These are phyloP conservation scores for Polypedilum pembai DNA, from an alignment of 1,140 invertebrate species.

Conservation along the genomic window DNA sequence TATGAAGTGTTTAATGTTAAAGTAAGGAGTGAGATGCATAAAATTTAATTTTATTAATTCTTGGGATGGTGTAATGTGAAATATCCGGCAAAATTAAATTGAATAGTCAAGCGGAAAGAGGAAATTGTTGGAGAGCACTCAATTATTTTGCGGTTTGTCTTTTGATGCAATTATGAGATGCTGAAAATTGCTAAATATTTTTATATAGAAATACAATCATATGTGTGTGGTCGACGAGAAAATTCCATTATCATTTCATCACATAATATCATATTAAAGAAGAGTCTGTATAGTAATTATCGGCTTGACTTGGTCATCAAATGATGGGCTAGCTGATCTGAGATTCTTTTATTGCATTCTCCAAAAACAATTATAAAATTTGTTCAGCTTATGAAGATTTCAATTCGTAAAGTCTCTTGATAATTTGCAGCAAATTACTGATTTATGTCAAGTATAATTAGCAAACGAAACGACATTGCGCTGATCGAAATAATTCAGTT, in stretches of 20 bases:
- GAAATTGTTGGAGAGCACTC: too few species aligned
- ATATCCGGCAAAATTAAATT: too few species aligned
- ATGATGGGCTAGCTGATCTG: not conserved
- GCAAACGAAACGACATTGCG: not conserved
- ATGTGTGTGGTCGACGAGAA: too few species aligned
- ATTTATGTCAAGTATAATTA: not conserved
- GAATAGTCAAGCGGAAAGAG: too few species aligned
- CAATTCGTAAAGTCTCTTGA: not conserved
- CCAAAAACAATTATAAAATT: not conserved
- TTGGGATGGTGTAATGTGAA: too few species aligned
- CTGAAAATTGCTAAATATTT: not conserved
- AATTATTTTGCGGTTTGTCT: too few species aligned
- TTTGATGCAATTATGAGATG: not conserved
- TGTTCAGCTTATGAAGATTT: not conserved
- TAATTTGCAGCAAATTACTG: not conserved
- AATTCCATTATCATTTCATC: too few species aligned
- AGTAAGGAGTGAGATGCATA: not conserved
- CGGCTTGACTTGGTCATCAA: not conserved
- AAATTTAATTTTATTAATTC: too few species aligned
- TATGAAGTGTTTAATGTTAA: conserved; percentile 21
- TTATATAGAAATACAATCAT: too few species aligned
- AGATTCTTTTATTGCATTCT: conserved; percentile 5
- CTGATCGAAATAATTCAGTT: too few species aligned
- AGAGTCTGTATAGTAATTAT: not conserved
- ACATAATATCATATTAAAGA: too few species aligned